Base-by-base conservation (phyloP, 2,113 vertebrate species). In the Lynx canadensis region DNA sequence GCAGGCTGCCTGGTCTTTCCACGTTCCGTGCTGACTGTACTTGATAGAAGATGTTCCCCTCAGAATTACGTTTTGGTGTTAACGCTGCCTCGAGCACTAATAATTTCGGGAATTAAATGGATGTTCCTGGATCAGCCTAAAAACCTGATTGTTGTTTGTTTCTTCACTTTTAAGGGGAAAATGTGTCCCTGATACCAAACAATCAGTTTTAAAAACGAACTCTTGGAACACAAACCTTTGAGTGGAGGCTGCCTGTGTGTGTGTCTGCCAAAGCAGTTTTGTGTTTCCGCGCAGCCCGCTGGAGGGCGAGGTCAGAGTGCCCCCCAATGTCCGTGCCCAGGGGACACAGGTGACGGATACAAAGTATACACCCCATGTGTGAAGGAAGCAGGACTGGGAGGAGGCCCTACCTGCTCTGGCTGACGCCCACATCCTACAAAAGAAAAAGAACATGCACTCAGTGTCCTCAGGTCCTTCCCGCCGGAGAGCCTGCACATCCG, bases 371-470 rank as follows among this genome's bases (percentile, higher is more conserved):
- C 4, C 15, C 48, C 25, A 1, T 23, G 3, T 5, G 13, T 38
- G 57, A 79, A 83, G 29, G 38, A 83, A 78, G n/a, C 2, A 2
- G 71, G 52, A 27, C 33, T 68, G 25, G 29, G 11, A 71, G 50
- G 3, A 38, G 36, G 14, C 21, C 97, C 78, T 96, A 97, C 96
- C 95, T 98, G 96, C 48, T 97, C 33, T 93, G 97, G 78, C 55
- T 91, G 93, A 48, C 45, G 86, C 85, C 83, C 91, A 76, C 63
- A 41, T 97, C 97, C 97, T 97, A 86, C 38, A 83, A 95, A 91
- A 86, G 88, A 97, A 94, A 95, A 92, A 94, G 66, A 96, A 68
- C 23, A 79, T 3, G 16, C 4, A 29, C 21, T 97, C 91, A 96
- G 71, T 85, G 55, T 45, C 60, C 63, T 55, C 21, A 7, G 2